These are phyloP conservation scores for Gymnodraco acuticeps DNA, from an alignment of 2,797 vertebrate genomes.

Conservation along the genomic window DNA sequence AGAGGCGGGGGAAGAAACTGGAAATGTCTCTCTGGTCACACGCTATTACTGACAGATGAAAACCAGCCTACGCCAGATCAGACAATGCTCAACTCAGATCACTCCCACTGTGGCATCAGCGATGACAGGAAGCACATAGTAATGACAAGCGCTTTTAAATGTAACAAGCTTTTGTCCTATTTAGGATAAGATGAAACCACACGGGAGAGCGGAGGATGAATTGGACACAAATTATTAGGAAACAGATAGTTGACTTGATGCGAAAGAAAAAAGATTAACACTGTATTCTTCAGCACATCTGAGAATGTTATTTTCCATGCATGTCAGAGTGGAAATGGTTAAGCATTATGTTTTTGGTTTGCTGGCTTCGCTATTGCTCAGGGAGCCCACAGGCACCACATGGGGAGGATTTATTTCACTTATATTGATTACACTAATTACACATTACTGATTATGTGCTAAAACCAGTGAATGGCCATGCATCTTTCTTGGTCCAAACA, in stretches of 20 bases:
- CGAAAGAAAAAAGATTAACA: conserved; percentile 49
- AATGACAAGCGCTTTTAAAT: conserved; percentile 66
- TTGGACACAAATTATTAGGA: conserved; percentile 45
- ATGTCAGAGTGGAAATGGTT: conserved; percentile 37
- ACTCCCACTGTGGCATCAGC: conserved; percentile 67
- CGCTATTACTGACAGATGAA: conserved; percentile 74
- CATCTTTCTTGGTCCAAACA: conserved; percentile 59
- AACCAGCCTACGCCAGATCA: conserved; percentile 74
- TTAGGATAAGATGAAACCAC: conserved; percentile 63
- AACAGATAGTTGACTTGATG: conserved; percentile 38
- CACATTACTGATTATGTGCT: conserved; percentile 67
- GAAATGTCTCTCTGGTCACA: conserved; percentile 64
- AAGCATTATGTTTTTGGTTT: conserved; percentile 50
- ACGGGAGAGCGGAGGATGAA: conserved; percentile 23
- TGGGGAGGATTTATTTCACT: conserved; percentile 56
- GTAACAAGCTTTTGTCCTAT: conserved; percentile 68
- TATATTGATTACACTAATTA: conserved; percentile 75
- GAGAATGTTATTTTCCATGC: conserved; percentile 19
- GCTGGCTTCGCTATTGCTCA: conserved; percentile 49
- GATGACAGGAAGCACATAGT: conserved; percentile 65
- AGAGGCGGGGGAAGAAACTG: conserved; percentile 43
- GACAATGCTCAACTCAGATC: conserved; percentile 71
- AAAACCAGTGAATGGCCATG: conserved; percentile 49
- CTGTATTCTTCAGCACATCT: conserved; percentile 7
- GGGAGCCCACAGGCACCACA: conserved; percentile 24